phyloP scores from a whole-genome alignment of 1,140 invertebrate genomes.

The Micrasema minimum region DNA sequence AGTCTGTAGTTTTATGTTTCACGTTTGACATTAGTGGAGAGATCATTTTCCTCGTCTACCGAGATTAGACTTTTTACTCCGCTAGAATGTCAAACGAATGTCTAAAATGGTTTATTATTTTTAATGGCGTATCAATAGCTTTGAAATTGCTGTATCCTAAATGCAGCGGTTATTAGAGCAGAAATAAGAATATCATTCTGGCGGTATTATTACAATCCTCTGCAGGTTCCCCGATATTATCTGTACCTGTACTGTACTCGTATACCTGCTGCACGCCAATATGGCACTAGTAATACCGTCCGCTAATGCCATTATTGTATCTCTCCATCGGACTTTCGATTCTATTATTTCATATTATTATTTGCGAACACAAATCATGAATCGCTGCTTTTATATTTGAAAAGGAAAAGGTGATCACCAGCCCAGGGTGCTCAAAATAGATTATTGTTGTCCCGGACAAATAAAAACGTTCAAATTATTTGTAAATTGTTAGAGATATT shows the following conservation, averaged over 20 bases:
- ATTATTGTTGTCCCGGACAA: too few relatives aligned
- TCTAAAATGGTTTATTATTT: conserved; percentile 9
- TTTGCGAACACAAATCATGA: background rate
- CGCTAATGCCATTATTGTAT: conserved; percentile 20
- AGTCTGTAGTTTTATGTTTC: background rate
- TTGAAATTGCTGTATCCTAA: conserved; percentile 13
- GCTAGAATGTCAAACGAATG: background rate
- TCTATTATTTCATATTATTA: conserved; percentile 11
- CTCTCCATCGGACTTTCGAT: conserved; percentile 21
- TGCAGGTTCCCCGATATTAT: conserved; percentile 10
- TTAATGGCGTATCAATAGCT: conserved; percentile 9
- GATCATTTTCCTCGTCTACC: conserved; percentile 3
- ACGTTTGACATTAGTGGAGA: conserved; percentile 1
- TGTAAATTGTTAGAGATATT: too few relatives aligned
- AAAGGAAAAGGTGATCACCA: conserved; percentile 4
- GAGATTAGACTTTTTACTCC: background rate
- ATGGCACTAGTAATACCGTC: background rate
- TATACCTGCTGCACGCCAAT: background rate
- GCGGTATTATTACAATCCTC: conserved; percentile 11
- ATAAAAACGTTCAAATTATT: too few relatives aligned
- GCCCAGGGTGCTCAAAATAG: too few relatives aligned
- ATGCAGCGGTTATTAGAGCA: conserved; percentile 30
- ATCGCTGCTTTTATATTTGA: conserved; percentile 1
- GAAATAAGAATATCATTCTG: conserved; percentile 38
- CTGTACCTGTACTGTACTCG: too few relatives aligned